A percentile compares a stretch with the other conserved stretches of the same genome.
Evolutionary conservation across 30 jellyfish, hydroid and myxozoan genomes (phyloP).

Genomic region (Clytia hemisphaerica): DNA sequence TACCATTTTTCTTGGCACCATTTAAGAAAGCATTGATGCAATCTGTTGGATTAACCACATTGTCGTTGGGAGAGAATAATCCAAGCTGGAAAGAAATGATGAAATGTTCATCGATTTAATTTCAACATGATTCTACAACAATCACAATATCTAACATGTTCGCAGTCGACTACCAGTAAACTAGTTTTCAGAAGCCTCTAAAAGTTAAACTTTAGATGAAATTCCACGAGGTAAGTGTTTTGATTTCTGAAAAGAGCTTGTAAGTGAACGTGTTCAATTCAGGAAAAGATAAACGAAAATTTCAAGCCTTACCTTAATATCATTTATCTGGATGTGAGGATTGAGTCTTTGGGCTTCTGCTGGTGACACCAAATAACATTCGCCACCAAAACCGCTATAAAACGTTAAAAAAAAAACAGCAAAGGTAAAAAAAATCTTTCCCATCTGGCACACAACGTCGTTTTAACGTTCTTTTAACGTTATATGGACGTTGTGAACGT

Average conservation of each 20-base stretch:
- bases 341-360: conserved; percentile 35
- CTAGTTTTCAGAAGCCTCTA: too few relatives aligned
- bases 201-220: too few relatives aligned
- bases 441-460: too few relatives aligned
- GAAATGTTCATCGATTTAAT: neutral
- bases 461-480: too few relatives aligned
- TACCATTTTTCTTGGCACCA: conserved; percentile 70
- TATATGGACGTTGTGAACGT: too few relatives aligned
- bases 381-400: conserved; percentile 26
- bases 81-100: conserved; percentile 34
- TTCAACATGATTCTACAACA: neutral
- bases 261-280: too few relatives aligned
- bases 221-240: too few relatives aligned
- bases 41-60: conserved; percentile 67
- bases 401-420: neutral
- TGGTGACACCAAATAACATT: conserved; percentile 32
- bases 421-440: too few relatives aligned
- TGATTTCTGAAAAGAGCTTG: too few relatives aligned
- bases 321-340: conserved; percentile 17
- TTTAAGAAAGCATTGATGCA: conserved; percentile 43
- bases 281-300: too few relatives aligned
- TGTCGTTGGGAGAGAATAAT: conserved; percentile 57
- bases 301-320: conserved; percentile 15
- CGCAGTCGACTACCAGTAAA: too few relatives aligned
- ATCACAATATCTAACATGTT: neutral